A percentile compares a stretch with the other conserved stretches of the same genome.
These are phyloP conservation scores for Ochotona princeps DNA, from an alignment of 2,113 vertebrate species.

Conservation along the genomic window DNA sequence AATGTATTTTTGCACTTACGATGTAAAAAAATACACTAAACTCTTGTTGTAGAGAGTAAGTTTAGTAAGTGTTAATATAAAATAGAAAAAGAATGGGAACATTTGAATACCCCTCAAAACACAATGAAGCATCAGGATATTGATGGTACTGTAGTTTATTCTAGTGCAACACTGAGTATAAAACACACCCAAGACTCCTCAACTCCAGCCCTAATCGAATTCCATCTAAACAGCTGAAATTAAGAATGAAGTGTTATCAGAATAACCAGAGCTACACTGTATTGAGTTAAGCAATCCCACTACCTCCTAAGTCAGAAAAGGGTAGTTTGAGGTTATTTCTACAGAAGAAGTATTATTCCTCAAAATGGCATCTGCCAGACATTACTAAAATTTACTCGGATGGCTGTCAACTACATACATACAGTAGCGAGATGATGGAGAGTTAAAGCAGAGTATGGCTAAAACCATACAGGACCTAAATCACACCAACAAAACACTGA, in stretches of 20 bases:
- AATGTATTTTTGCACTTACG: neutral
- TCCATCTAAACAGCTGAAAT: neutral
- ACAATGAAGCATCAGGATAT: neutral
- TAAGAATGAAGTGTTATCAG: neutral
- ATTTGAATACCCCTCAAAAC: neutral
- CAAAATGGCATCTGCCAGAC: neutral
- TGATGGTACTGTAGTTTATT: neutral
- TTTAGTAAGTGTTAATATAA: neutral
- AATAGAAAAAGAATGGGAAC: neutral
- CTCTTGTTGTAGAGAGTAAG: neutral
- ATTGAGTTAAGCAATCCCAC: neutral
- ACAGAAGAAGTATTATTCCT: neutral
- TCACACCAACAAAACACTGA: neutral
- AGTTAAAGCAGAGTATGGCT: neutral
- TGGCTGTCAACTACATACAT: neutral
- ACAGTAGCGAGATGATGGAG: neutral
- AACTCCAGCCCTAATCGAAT: neutral
- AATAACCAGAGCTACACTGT: neutral
- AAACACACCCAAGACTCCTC: no score
- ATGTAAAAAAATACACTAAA: neutral
- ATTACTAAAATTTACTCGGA: neutral
- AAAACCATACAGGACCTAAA: neutral
- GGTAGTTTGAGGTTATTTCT: neutral
- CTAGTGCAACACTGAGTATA: neutral
- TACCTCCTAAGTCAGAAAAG: neutral